A percentile compares a stretch with the other conserved stretches of the same genome.
phyloP scores from a whole-genome alignment of 2,797 vertebrate genomes.

The Onychomys leucogaster region DNA sequence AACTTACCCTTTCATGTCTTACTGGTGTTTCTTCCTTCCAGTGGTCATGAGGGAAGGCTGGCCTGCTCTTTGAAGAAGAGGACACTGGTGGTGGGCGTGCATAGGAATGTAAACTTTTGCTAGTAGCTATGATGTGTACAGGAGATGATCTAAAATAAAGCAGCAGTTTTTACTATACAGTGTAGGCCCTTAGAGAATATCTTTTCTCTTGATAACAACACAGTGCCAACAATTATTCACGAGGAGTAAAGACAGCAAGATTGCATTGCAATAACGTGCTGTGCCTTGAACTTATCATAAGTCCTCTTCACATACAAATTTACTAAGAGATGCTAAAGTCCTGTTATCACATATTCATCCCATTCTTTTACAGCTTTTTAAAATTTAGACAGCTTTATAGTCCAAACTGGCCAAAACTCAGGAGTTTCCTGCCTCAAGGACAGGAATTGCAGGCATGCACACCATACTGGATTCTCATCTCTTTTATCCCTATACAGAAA shows the following conservation, averaged over 20 bases:
- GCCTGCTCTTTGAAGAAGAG: slow-evolving; percentile 91
- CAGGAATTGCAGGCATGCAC: not conserved
- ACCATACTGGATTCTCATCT: not conserved
- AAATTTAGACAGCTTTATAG: not conserved
- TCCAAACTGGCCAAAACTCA: not conserved
- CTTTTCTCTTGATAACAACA: slow-evolving; percentile 50
- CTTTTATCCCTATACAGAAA: slow-evolving; percentile 4
- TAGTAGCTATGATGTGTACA: slow-evolving; percentile 98
- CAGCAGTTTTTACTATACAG: slow-evolving; percentile 53
- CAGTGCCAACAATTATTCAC: not conserved
- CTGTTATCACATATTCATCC: not conserved
- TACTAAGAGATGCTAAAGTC: slow-evolving; percentile 47
- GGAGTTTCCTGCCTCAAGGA: not conserved
- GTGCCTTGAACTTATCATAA: not conserved
- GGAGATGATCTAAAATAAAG: slow-evolving; percentile 94
- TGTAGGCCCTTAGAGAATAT: not conserved
- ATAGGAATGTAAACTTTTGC: slow-evolving; percentile 99
- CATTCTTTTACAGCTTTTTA: not conserved
- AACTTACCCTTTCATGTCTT: slow-evolving; percentile 90
- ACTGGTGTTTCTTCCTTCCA: slow-evolving; percentile 92
- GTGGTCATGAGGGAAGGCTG: slow-evolving; percentile 92
- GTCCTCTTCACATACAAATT: not conserved
- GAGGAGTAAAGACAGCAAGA: slow-evolving; percentile 21
- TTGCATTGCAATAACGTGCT: not conserved
- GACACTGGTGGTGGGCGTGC: slow-evolving; percentile 96